Percentiles rank a stretch among this genome's conserved stretches.
phyloP scores from a whole-genome alignment of 92 coral and sea anemone genomes.

The Muricea muricata region DNA sequence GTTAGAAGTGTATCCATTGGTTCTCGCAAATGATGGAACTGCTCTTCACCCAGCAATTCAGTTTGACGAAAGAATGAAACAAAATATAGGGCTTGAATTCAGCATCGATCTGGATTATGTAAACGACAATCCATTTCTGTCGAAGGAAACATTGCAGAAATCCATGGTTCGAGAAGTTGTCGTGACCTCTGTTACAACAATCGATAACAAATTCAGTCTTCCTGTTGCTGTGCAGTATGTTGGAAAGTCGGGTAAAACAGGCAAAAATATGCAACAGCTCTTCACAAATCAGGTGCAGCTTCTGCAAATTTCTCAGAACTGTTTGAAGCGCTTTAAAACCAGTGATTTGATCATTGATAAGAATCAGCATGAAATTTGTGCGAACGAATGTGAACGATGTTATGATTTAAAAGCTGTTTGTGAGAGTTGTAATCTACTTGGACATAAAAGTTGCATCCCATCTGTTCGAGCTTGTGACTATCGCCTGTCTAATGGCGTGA shows the following conservation, averaged over 20 bases:
- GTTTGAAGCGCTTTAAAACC: background rate
- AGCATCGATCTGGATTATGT: background rate
- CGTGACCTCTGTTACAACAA: constrained; percentile 27
- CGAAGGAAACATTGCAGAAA: constrained; percentile 18
- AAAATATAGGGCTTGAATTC: background rate
- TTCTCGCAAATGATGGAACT: background rate
- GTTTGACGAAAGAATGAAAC: background rate
- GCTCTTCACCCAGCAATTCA: background rate
- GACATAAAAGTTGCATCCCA: constrained; percentile 47
- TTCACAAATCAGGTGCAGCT: constrained; percentile 26
- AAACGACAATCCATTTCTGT: background rate
- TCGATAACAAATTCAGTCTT: constrained; percentile 56
- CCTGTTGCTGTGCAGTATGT: constrained; percentile 57
- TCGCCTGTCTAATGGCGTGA: constrained; percentile 24
- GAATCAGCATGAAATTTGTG: constrained; percentile 10
- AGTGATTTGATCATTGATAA: background rate
- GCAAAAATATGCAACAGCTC: constrained; percentile 26
- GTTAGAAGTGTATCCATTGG: background rate
- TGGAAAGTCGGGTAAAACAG: constrained; percentile 54
- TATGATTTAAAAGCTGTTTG: constrained; percentile 25
- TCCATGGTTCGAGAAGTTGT: constrained; percentile 3
- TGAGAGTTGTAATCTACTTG: constrained; percentile 40
- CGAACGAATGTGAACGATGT: constrained; percentile 29
- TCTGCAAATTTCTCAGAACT: constrained; percentile 45
- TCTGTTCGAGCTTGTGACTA: constrained; percentile 42